phyloP scores from a whole-genome alignment of 2,797 vertebrate species.

The Epinephelus malabaricus region DNA sequence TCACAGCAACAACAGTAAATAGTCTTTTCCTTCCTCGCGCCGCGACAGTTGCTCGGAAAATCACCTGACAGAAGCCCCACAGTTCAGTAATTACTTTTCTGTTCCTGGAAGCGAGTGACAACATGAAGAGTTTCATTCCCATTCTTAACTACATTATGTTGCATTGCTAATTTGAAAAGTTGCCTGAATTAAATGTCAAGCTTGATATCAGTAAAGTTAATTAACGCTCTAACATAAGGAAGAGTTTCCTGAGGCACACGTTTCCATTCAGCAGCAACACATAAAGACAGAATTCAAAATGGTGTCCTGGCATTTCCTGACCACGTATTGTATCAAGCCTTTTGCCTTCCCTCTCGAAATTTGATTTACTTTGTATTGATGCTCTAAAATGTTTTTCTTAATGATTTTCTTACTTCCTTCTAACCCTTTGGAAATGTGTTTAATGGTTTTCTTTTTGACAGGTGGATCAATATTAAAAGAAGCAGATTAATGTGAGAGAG shows the following conservation, averaged over 20 bases:
- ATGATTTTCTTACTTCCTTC: conserved; percentile 25
- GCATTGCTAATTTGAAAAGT: neutral
- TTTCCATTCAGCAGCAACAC: conserved; percentile 1
- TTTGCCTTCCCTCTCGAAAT: conserved; percentile 30
- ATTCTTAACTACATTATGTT: neutral
- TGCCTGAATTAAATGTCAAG: neutral
- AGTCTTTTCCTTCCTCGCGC: conserved; percentile 13
- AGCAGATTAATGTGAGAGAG: conserved; percentile 10
- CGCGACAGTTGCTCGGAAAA: neutral
- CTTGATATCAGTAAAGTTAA: neutral
- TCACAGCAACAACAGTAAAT: conserved; percentile 3
- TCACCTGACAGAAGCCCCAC: neutral
- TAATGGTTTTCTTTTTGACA: conserved; percentile 19
- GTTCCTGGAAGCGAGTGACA: neutral
- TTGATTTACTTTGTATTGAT: conserved; percentile 1
- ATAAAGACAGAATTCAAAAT: neutral
- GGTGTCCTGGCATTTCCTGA: conserved; percentile 27
- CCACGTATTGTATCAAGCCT: conserved; percentile 11
- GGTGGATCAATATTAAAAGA: conserved; percentile 20
- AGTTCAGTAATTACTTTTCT: neutral
- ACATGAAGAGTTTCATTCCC: neutral
- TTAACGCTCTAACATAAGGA: neutral
- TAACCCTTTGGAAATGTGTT: neutral
- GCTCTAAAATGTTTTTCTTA: conserved; percentile 20
- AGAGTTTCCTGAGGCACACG: neutral